These are phyloP conservation scores for Heteromyza rotundicornis DNA, from an alignment of 2,888 invertebrate genomes.

Conservation along the genomic window DNA sequence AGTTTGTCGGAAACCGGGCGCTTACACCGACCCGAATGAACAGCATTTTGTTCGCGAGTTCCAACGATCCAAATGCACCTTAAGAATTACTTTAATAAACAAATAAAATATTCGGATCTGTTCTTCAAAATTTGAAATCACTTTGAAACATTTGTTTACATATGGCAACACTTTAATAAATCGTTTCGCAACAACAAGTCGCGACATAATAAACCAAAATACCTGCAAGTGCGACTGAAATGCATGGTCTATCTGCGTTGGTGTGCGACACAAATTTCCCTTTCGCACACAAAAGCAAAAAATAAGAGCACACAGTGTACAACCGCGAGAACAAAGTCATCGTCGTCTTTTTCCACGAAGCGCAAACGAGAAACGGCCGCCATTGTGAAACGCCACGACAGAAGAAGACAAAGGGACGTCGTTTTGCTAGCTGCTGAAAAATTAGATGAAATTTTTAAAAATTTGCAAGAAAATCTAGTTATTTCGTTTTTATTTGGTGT, in stretches of 20 bases:
- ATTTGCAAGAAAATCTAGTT: constrained; percentile 48
- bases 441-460: constrained; percentile 13
- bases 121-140: no score
- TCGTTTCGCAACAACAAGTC: no score
- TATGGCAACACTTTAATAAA: no score
- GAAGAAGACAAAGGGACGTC: constrained; percentile 53
- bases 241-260: neutral
- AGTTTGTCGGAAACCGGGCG: no score
- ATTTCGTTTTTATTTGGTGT: constrained; percentile 46
- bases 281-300: neutral
- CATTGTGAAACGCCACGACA: constrained; percentile 49
- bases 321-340: neutral
- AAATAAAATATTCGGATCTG: no score
- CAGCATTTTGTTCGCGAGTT: no score
- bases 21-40: no score
- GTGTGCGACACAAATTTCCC: neutral
- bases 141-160: no score
- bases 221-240: neutral
- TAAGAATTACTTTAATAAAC: no score
- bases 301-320: neutral
- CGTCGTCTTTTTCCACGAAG: constrained; percentile 32
- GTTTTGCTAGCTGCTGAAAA: constrained; percentile 20
- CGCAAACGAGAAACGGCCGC: constrained; percentile 34
- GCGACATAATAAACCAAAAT: no score
- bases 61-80: no score